Base-by-base conservation (phyloP, 2,888 invertebrate genomes). In the Sepioteuthis lessoniana region DNA sequence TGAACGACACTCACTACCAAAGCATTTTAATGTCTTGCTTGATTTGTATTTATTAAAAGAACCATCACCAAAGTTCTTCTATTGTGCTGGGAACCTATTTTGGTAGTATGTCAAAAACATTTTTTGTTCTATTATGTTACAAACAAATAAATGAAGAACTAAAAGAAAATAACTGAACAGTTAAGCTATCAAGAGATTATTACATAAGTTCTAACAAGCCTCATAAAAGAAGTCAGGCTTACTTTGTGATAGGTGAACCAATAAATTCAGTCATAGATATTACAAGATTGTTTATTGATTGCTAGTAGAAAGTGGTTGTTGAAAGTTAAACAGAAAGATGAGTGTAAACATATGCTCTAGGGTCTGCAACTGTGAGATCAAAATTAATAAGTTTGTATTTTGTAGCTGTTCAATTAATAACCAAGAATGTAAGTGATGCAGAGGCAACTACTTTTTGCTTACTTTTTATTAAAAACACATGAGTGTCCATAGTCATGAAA, bases 221-320 rank as follows among this genome's bases (percentile, higher is more conserved):
- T 31, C 8, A 76, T 76, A n/a, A 76, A 10, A 76, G 31, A 76
- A 76, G 31, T 76, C 76, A n/a, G 76, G 13, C 76, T n/a, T n/a
- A 76, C 76, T 76, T 76, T 10, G 76, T n/a, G 31, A n/a, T 31
- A 31, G 8, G 31, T n/a, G 76, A 31, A n/a, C 76, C 31, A 76
- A 31, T n/a, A n/a, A 76, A n/a, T 1, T n/a, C 76, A n/a, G 60
- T n/a, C n/a, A n/a, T 76, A 76, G 76, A 76, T 76, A 76, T 76
- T n/a, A n/a, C 76, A 76, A n/a, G 76, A 76, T n/a, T 76, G n/a
- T 76, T n/a, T 76, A n/a, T 76, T 76, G 76, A 76, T 55, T 55
- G 55, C 55, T 55, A 25, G 55, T 55, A 55, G 55, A 5, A 21
- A 25, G 55, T 55, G 76, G 76, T 76, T 76, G 8, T 76, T 76